Evolutionary conservation across 2,113 vertebrate genomes (phyloP), one percentile per base, ranked within the genome.

Genomic region (Trichechus manatus): DNA sequence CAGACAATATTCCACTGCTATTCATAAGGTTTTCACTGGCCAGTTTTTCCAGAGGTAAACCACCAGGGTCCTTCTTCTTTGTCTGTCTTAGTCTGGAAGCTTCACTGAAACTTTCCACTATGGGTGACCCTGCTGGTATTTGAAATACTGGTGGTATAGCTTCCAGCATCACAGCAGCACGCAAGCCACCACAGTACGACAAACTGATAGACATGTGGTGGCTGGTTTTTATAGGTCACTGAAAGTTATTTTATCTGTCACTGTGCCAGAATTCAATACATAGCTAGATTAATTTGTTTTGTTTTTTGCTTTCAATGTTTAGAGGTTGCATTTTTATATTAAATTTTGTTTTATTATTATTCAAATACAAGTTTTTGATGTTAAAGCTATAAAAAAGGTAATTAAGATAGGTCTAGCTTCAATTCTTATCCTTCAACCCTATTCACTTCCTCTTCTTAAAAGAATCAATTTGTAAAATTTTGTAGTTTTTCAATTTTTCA

Each of bases 251-350:
- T 91, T 82, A 42, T 93, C 25, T 92, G 17, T 94, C 61, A 5
- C 80, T 87, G 59, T 42, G 13, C 64, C 42, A 79, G 53, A 61
- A 72, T 31, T 91, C 72, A 59, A 86, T 39, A 61, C 59, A 66
- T 29, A 85, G 25, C 6, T 70, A 61, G 17, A 9, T 77, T 85
- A 87, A 29, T 85, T 42, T 87, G n/a, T 80, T 91, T 94, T 20
- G 47, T 59, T 92, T 92, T 96, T 94, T 96, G 39, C 19, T 83
- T 89, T 89, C 47, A 94, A 1, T 90, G 33, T 72, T 64, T 90
- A 29, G 10, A 91, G 20, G 9, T 15, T 84, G 7, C 2, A n/a
- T 77, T 91, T 87, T 91, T 93, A 82, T 42, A 81, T 87, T 83
- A 56, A 83, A 68, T 87, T 87, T 74, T 31, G 78, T 47, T 88